Evolutionary conservation across 1,140 invertebrate genomes (phyloP).

Genomic region (Macrobrachium nipponense): DNA sequence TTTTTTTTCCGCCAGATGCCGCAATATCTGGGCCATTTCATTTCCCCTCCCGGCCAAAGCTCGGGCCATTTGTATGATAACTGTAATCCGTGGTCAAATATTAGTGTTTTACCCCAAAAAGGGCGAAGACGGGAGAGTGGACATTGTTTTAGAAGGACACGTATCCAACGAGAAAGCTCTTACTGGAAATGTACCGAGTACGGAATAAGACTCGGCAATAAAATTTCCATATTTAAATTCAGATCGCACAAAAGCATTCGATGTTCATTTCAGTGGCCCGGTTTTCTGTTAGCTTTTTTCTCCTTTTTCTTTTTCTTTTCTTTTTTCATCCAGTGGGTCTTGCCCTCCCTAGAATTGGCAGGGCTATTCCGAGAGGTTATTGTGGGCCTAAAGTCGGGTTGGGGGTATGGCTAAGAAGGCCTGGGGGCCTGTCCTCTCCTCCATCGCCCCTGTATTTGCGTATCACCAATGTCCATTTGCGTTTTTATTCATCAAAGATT

Average conservation of each 20-base stretch:
- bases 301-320: neutral
- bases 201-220: too few relatives aligned
- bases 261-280: neutral
- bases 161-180: too few relatives aligned
- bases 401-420: too few relatives aligned
- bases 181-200: too few relatives aligned
- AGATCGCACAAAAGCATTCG: neutral
- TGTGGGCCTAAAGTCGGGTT: too few relatives aligned
- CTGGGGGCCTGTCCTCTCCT: neutral
- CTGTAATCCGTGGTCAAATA: conserved; percentile 39
- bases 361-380: too few relatives aligned
- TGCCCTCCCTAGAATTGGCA: too few relatives aligned
- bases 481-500: conserved; percentile 38
- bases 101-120: conserved; percentile 38
- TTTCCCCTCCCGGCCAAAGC: conserved; percentile 2
- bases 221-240: too few relatives aligned
- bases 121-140: neutral
- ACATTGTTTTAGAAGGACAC: neutral
- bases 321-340: neutral
- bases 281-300: neutral
- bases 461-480: conserved; percentile 49
- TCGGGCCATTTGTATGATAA: conserved; percentile 34
- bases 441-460: conserved; percentile 32
- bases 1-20: neutral
- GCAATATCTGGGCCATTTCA: conserved; percentile 23